Evolutionary conservation across 2,113 vertebrate genomes (phyloP), one percentile per base, ranked within the genome.

Genomic region (Xiphophorus couchianus): DNA sequence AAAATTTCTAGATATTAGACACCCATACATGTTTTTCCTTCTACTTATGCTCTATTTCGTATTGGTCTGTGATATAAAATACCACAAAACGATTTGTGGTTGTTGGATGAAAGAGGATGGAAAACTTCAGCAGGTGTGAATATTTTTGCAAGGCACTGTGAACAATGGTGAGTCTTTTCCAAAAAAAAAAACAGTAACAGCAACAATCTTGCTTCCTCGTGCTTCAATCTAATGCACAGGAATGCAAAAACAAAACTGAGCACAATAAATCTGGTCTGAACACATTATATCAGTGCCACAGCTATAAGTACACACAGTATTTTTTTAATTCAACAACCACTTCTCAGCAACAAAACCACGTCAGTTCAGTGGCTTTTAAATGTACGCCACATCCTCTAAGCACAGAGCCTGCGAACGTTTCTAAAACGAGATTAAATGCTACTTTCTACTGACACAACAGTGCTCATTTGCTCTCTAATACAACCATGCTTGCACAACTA

Each of bases 301-400:
- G 39, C 77, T 69, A 76, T 37, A 37, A 37, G 11, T 37, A 74
- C 67, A 75, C 3, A 80, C 69, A 67, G 37, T 61, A 66, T 73
- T 72, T 48, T 48, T n/a, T 54, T 0, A 84, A 80, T 13, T 19
- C 64, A 73, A 65, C 31, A 69, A 72, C 25, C 71, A 63, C 17
- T 11, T 37, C 44, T 65, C 72, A 2, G 48, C 37, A 64, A 78
- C 64, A 81, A 85, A 54, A 69, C n/a, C 44, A 27, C 19, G 81
- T 48, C 58, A 69, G 71, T 61, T 35, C 1, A 65, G 80, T 70
- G 78, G 82, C 58, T 78, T 82, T 73, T 25, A 42, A 70, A 63
- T 64, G 42, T 0, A 67, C 66, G 81, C 86, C 86, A 90, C 89
- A 87, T 90, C 86, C 84, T 86, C 72, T 83, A 64, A 62, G 71